Base-by-base conservation (phyloP, 2,888 invertebrate genomes). In the Caenorhabditis sp. region DNA sequence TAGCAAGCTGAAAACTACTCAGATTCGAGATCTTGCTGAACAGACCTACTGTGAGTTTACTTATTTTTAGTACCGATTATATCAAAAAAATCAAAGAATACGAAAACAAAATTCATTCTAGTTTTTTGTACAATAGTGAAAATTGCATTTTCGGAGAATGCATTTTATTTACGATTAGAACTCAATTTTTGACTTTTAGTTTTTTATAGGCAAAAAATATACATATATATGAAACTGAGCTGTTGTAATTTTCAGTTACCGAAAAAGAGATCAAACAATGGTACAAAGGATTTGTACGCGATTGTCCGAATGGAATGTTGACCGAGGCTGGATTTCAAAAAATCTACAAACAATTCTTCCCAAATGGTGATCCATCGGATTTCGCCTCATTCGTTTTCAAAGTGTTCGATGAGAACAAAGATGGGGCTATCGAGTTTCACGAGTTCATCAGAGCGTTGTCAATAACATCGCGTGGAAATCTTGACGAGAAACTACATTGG, bases 311-410 rank as follows among this genome's bases (percentile, higher is more conserved):
- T 89, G 95, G 95, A 83, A 92, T 95, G 87, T 92, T 95, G 71
- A 95, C 95, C 70, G 95, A 95, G 90, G 94, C 95, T 92, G 97
- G 97, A 86, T 97, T 99, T 91, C 95, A 96, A 89, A 95, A 94
- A 91, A 99, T 97, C 90, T 97, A 99, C 91, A 95, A 95, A 90
- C 97, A 97, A 90, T 97, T 99, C 91, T 97, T 99, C 90, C 97
- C 97, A 64, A 95, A 97, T 92, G 97, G 97, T 82, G 97, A 99
- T 90, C 97, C 97, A 54, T 95, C 95, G 88, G 97, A 97, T 91
- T 99, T 97, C 89, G 97, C 97, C 60, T 94, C 95, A 63, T 92
- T 97, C 88, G 97, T 97, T 74, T 97, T 97, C 91, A 93, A 96
- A 88, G 97, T 97, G 63, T 97, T 97, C 90, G 97, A 97, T 89